These are phyloP conservation scores for Leucoptera coffeella DNA, from an alignment of 2,888 invertebrate species.

Conservation along the genomic window DNA sequence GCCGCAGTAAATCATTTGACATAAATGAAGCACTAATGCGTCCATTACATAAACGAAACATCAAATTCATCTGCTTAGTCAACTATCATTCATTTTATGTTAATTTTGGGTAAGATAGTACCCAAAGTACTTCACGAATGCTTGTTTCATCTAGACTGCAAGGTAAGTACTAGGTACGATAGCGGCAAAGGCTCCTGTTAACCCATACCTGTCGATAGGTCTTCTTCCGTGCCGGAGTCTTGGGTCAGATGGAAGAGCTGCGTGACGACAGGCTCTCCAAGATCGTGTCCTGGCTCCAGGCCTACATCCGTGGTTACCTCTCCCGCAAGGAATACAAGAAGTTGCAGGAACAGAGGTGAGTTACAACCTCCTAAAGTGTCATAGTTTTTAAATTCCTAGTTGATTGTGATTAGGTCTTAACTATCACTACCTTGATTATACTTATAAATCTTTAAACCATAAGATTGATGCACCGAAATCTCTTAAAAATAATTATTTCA, in stretches of 20 bases:
- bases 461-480: neutral
- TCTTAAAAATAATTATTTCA: neutral
- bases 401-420: neutral
- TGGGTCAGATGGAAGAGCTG: slow-evolving; percentile 99
- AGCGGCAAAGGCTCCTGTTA: too few species aligned
- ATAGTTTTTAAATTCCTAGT: neutral
- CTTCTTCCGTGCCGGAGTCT: slow-evolving; percentile 99
- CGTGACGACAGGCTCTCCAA: slow-evolving; percentile 98
- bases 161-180: too few species aligned
- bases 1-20: too few species aligned
- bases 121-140: too few species aligned
- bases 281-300: slow-evolving; percentile 97
- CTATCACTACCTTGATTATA: neutral
- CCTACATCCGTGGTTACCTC: slow-evolving; percentile 92
- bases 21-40: too few species aligned
- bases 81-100: too few species aligned
- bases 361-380: neutral
- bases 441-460: neutral
- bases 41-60: too few species aligned
- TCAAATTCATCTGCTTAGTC: too few species aligned
- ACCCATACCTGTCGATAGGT: too few species aligned
- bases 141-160: too few species aligned
- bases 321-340: slow-evolving; percentile 93
- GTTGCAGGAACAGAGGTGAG: slow-evolving; percentile 90
- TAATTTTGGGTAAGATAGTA: too few species aligned